Base-by-base conservation (phyloP, 2,797 vertebrate species). In the Betta splendens region DNA sequence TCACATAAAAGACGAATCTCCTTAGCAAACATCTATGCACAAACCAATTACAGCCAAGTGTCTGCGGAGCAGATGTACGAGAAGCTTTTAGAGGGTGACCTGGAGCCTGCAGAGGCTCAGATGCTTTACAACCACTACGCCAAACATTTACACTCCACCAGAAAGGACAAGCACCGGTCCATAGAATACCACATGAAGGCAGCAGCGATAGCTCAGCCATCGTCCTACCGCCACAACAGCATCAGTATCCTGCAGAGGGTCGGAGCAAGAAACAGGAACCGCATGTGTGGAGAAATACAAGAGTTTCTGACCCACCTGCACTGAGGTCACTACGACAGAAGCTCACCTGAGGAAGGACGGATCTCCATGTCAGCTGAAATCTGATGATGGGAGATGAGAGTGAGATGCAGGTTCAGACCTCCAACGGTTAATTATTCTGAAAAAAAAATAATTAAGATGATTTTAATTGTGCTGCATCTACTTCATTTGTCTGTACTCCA, bases 101-200 rank as follows among this genome's bases (percentile, higher is more conserved):
- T 80, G 44, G 82, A 83, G 12, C 53, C 67, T 1, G 15, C 20
- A 20, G 60, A 17, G 1, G 15, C n/a, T 8, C 87, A 87, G 62
- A 78, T 75, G 53, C 22, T 89, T 17, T 86, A 69, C 63, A 62
- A 60, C 72, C 22, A 1, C 21, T 90, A 87, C 5, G 88, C 82
- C 0, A 77, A 72, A 21, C 33, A 81, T 18, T 10, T 81, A 1
- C 4, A 76, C 5, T 56, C 10, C 1, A 2, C 15, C 0, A 29
- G 16, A 3, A 25, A 51, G 5, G 48, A 83, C 3, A 7, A 0
- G 9, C 12, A 76, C 22, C 29, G 12, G 53, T 60, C 87, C 0
- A 72, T 84, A 1, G 5, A 59, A 3, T 87, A 77, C 25, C 47
- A 85, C 72, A 90, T 79, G 82, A 83, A 9, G 44, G 74, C 77